Base-by-base conservation (phyloP, 2,888 invertebrate genomes). In the Hylaea fasciaria region DNA sequence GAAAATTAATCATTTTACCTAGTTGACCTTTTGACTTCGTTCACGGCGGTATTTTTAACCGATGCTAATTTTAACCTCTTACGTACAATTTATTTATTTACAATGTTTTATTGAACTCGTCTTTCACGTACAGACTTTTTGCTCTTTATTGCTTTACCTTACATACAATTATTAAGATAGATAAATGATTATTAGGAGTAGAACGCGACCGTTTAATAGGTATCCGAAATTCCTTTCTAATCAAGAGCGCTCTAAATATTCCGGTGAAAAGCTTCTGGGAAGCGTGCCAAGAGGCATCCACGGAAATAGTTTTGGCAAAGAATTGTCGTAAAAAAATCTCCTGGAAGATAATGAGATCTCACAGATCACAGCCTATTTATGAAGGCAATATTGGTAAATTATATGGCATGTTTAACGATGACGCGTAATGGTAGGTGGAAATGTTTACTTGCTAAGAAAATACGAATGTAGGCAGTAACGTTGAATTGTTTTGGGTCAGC, bases 281-380 rank as follows among this genome's bases (percentile, higher is more conserved):
- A 53, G 57, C 44, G 51, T 77, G 82, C 82, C 82, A 83, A 71
- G 66, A 73, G 53, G 63, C 61, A 64, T 58, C 66, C 64, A 73
- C 74, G 78, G 74, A 77, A 74, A 76, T 65, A 74, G 46, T 44
- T 79, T 82, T 80, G 81, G 80, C 82, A 81, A 77, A 75, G 74
- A 79, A 75, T 76, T 73, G 75, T 77, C 71, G 66, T 64, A 69
- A 74, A 73, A n/a, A 65, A 67, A 65, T 68, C 58, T 49, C 41
- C 12, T 41, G 16, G 17, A 49, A 58, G 45, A 57, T 66, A 67
- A 69, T 70, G 56, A 66, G 50, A 66, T 52, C 50, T 59, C 45
- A 57, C 28, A 47, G 51, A 16, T 22, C 29, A 48, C 41, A 32
- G 32, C 7, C 9, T 32, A 9, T 32, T 56, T 48, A 52, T 52